Evolutionary conservation across 2,888 invertebrate species (phyloP), one percentile per base, ranked within the genome.

Genomic region (Noctua fimbriata): DNA sequence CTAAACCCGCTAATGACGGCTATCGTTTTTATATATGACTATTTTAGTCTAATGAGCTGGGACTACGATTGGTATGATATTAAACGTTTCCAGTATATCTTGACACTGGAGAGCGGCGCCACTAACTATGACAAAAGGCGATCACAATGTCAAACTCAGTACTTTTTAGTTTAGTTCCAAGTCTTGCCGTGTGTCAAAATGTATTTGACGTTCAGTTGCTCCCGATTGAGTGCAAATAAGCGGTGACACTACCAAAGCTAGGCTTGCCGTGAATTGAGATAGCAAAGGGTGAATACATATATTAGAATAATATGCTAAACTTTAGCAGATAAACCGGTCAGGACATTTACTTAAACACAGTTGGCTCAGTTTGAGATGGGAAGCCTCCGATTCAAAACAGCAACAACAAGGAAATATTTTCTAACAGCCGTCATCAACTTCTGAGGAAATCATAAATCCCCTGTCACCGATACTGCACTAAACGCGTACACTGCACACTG

Each of bases 361-460:
- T 21, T 32, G 49, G 21, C 18, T 36, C 16, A 55, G 76, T 65
- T 76, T 24, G 16, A 79, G 85, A 87, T 87, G 76, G 70, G 75
- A 75, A 76, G 66, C 44, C 52, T 65, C n/a, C 36, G 87, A 85
- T 76, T 74, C 69, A 69, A 72, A 74, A 52, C 47, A 74, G 71
- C 60, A 63, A 55, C 69, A 36, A 66, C 78, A 32, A 75, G 71
- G 81, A 75, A 85, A 85, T 86, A 87, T 88, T 85, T 87, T 86
- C 81, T 60, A 79, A 69, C 73, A 80, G 69, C 67, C 74, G 78
- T 82, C 87, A 87, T 82, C 81, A 82, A 78, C 73, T 81, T 79
- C 78, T 84, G 79, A 84, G 83, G 82, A 86, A 84, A 89, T 87
- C 88, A 89, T 89, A 89, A 89, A 88, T 89, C 79, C 63, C 12